These are phyloP conservation scores for Caenorhabditis tropicalis DNA, from an alignment of 1,140 invertebrate species.

Conservation along the genomic window DNA sequence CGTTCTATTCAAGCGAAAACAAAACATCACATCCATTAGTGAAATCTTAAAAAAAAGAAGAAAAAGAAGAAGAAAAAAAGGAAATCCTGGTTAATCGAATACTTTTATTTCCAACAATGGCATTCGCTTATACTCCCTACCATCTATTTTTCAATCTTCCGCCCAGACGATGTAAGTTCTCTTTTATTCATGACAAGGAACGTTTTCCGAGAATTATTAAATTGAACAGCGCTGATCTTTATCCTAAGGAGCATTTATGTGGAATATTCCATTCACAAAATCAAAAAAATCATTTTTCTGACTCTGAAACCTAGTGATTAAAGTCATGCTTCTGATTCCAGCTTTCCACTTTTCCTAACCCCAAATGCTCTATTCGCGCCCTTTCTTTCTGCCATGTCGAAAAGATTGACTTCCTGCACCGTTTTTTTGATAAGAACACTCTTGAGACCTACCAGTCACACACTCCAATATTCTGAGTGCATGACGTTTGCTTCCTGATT, in stretches of 20 bases:
- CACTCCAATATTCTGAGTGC: not conserved
- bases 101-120: constrained; percentile 17
- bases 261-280: not conserved
- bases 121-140: constrained; percentile 31
- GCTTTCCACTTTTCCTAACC: too few species aligned
- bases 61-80: not conserved
- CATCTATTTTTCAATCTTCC: constrained; percentile 39
- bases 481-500: not conserved
- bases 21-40: constrained; percentile 27
- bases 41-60: constrained; percentile 9
- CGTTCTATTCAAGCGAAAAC: not conserved
- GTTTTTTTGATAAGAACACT: not conserved
- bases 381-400: not conserved
- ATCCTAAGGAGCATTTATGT: not conserved
- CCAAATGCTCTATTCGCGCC: too few species aligned
- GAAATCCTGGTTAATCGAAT: not conserved
- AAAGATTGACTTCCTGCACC: not conserved
- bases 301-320: too few species aligned
- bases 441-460: constrained; percentile 3
- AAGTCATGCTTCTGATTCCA: too few species aligned
- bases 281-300: too few species aligned
- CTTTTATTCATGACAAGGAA: not conserved
- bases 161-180: constrained; percentile 23
- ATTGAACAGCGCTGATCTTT: not conserved
- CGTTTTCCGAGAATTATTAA: too few species aligned